Base-by-base conservation (phyloP, 2,888 invertebrate species). In the Cybosia mesomella region DNA sequence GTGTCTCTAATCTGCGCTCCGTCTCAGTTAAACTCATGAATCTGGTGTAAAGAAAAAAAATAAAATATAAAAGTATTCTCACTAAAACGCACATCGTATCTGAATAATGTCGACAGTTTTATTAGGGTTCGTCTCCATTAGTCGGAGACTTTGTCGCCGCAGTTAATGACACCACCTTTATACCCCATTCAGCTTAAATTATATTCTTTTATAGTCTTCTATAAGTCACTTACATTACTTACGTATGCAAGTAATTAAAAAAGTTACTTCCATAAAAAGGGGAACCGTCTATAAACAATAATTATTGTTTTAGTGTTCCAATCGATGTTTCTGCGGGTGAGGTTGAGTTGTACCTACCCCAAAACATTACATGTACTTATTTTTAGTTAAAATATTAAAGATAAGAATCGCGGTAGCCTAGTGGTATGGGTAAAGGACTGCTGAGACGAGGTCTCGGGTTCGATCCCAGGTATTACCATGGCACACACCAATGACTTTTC, bases 141-240 rank as follows among this genome's bases (percentile, higher is more conserved):
- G 73, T 21, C 60, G 63, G 64, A 65, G 60, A 70, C 76, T 62
- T 73, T 73, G 79, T 70, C 74, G 70, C 66, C 63, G 59, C 65
- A 71, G 73, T 81, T 81, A 71, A 84, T 60, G 72, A 43, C 66
- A 66, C 76, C 77, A 67, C 77, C 76, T 83, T 84, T 83, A 84
- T 72, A 73, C 72, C 72, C 54, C 39, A 49, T 68, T 13, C 65
- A 53, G 62, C 62, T 77, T 64, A 75, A 74, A 79, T 68, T 58
- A 70, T 72, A 64, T 57, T 58, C 71, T 64, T 79, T 77, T 79
- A 80, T 73, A 75, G 71, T 15, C 39, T 58, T 10, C 24, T 24
- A 55, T 58, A 70, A 71, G 43, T 66, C 58, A 60, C 62, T 58
- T 55, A n/a, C 61, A 49, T 59, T 64, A 67, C 69, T 70, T 67